Evolutionary conservation across 2,888 invertebrate genomes (phyloP).

Genomic region (Agrypnus murinus): DNA sequence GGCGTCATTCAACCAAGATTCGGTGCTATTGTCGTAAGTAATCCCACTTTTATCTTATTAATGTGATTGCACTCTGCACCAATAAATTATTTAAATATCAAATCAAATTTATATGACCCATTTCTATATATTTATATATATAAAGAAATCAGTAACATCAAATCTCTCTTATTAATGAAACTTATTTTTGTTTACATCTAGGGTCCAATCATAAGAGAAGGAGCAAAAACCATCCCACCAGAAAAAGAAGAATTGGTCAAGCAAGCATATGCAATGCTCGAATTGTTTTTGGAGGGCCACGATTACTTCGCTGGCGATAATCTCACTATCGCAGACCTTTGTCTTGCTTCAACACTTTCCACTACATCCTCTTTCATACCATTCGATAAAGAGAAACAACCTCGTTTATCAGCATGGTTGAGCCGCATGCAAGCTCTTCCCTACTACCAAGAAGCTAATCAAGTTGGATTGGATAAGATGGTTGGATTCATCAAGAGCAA

Average conservation of each 20-base stretch:
- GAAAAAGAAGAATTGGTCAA: slow-evolving; percentile 40
- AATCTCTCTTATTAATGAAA: too few species aligned
- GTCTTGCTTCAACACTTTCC: slow-evolving; percentile 67
- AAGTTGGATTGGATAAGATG: slow-evolving; percentile 43
- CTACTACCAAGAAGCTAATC: slow-evolving; percentile 55
- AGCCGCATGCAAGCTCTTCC: slow-evolving; percentile 61
- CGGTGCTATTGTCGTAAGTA: slow-evolving; percentile 70
- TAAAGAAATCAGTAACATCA: too few species aligned
- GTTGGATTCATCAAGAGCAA: slow-evolving; percentile 42
- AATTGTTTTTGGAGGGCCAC: slow-evolving; percentile 70
- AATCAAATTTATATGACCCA: too few species aligned
- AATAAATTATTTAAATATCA: slow-evolving; percentile 3
- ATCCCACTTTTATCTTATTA: slow-evolving; percentile 46
- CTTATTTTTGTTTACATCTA: slow-evolving; percentile 66
- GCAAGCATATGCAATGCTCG: slow-evolving; percentile 71
- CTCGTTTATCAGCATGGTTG: slow-evolving; percentile 63
- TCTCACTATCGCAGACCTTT: slow-evolving; percentile 74
- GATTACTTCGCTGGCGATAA: slow-evolving; percentile 73
- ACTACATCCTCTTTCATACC: slow-evolving; percentile 63
- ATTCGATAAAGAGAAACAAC: slow-evolving; percentile 54
- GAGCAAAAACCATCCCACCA: slow-evolving; percentile 42
- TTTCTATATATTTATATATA: too few species aligned
- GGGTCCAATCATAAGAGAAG: slow-evolving; percentile 64
- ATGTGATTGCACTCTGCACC: neutral
- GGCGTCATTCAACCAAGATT: slow-evolving; percentile 72